These are phyloP conservation scores for Probaryconus sp. DNA, from an alignment of 1,140 invertebrate species.

Conservation along the genomic window DNA sequence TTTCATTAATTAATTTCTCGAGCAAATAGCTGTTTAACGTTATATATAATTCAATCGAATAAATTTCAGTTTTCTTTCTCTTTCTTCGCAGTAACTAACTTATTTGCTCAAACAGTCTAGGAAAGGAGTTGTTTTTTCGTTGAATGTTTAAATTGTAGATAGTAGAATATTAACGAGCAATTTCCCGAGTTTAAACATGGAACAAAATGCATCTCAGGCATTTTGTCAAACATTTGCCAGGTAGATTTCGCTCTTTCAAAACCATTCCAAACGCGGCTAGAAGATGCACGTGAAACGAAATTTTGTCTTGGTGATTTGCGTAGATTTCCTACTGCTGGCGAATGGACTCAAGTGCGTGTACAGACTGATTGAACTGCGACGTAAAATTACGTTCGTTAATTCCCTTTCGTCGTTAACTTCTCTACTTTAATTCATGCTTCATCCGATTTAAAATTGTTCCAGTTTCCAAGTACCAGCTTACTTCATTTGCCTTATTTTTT, in stretches of 20 bases:
- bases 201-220: constrained; percentile 19
- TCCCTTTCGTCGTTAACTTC: constrained; percentile 24
- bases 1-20: no score
- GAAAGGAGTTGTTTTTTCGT: constrained; percentile 29
- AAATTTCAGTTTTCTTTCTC: no score
- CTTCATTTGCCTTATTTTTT: constrained; percentile 5
- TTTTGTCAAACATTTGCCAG: constrained; percentile 28
- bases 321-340: background rate
- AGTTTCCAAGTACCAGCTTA: constrained; percentile 1
- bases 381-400: constrained; percentile 36
- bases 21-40: no score
- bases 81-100: constrained; percentile 7
- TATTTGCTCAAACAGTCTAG: constrained; percentile 16
- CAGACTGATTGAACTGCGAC: constrained; percentile 6
- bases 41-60: no score
- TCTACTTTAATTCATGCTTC: constrained; percentile 13
- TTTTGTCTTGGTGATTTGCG: constrained; percentile 22
- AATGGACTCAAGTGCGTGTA: constrained; percentile 2
- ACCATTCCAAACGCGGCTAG: background rate
- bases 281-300: constrained; percentile 29
- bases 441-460: constrained; percentile 8
- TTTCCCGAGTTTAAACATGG: constrained; percentile 13
- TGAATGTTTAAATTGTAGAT: constrained; percentile 20
- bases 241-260: constrained; percentile 16
- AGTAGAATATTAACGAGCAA: constrained; percentile 32